Evolutionary conservation across 2,797 vertebrate genomes (phyloP), one percentile per base, ranked within the genome.

Genomic region (Microctenopoma stevenorrisi): DNA sequence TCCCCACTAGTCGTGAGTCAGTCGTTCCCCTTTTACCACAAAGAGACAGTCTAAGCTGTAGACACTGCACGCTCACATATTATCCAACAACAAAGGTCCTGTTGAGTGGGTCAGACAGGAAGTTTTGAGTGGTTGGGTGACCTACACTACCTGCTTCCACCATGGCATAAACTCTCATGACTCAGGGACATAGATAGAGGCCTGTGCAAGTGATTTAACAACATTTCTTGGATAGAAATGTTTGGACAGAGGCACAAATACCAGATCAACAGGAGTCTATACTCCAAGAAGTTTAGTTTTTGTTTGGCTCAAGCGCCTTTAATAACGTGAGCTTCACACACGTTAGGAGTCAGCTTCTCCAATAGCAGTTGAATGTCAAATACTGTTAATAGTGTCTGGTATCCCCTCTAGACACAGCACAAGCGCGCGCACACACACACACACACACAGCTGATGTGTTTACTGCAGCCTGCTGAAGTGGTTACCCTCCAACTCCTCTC

Each of bases 301-400:
- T 22, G 22, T 57, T 66, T 74, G 64, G 77, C 81, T 86, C 61
- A 52, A 25, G 71, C 26, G 74, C 74, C 61, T 85, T 81, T 80
- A 84, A 86, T 73, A 78, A 83, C 71, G 72, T 82, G 74, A 85
- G 76, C 73, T n/a, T 71, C 46, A 46, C 73, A 54, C 64, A 73
- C 79, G 82, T 85, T 81, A 77, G 51, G 52, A 69, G 75, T 79
- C 72, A 77, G 61, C 80, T 73, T 89, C 88, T 92, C 79, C 74
- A 82, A 85, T 88, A 87, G 90, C 84, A 81, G 79, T 14, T 82
- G 84, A 91, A 92, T 87, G 90, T 90, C 83, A 78, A 56, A 76
- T 55, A 66, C 81, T 87, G 88, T 72, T 82, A 91, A 90, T 88
- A 88, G 86, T 76, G 65, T 70, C 42, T 57, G 70, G 67, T 59